Base-by-base conservation (phyloP, 2,888 invertebrate species). In the Coelogynopora nodosa region DNA sequence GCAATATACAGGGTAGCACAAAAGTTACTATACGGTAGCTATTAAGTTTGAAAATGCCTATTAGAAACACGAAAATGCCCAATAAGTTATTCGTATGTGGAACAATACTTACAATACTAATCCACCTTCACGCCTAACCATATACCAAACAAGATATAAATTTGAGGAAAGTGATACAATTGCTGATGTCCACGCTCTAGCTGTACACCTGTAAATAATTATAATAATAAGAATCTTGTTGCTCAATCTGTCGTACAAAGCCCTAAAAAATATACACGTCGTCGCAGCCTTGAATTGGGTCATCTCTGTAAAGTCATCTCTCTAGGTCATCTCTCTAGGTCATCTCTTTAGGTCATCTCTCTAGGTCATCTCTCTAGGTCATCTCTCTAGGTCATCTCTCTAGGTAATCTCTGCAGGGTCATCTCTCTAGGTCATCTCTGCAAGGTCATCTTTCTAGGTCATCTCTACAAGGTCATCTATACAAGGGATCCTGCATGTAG, bases 201-300 rank as follows among this genome's bases (percentile, higher is more conserved):
- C 31, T 29, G 82, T 29, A 23, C 82, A 82, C 23, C 2, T 82
- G 82, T 82, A 30, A 18, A 82, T 82, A 82, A 29, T 30, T 23
- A 82, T 30, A 26, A 74, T 74, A 74, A 74, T 74, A 10, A 74
- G 74, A 74, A 74, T 74, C 18, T 82, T 82, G 82, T 82, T 82
- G 82, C 82, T 30, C 82, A 82, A 30, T 82, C 82, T 28, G 82
- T 82, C 13, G 82, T 82, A 82, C 82, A 82, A 82, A 82, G 82
- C 5, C 82, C 82, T 13, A 82, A 82, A 30, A 82, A 82, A 82
- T 82, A 23, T 82, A n/a, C 29, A 82, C 82, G 29, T 82, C 82
- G 29, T 82, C 82, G 31, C 30, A 82, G 82, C 82, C 29, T 82
- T 30, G 23, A 2, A 82, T 82, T 82, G 29, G 82, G 82, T n/a